Evolutionary conservation across 37 sponge, comb jelly and placozoan species (phyloP).

Genomic region (Dysidea cf. avara): DNA sequence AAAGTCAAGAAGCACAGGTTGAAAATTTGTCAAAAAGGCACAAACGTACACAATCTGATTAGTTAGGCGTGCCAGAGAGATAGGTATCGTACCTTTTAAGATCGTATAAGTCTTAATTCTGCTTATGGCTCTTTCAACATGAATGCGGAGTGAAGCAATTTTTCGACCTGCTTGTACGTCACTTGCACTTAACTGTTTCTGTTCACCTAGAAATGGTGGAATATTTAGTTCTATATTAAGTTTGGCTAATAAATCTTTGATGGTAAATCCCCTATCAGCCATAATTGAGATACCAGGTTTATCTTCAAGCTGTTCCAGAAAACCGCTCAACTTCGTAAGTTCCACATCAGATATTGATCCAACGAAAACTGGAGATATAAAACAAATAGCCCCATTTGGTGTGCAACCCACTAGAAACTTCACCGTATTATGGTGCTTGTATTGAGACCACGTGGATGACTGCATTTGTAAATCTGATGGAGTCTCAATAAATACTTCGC

Average conservation of each 20-base stretch:
- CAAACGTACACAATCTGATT: constrained; percentile 34
- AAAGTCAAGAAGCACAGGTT: constrained; percentile 5
- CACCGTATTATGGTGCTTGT: constrained; percentile 29
- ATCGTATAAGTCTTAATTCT: constrained; percentile 19
- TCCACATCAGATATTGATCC: constrained; percentile 31
- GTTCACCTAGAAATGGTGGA: constrained; percentile 15
- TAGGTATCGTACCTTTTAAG: constrained; percentile 20
- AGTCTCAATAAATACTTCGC: constrained; percentile 16
- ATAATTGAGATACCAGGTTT: constrained; percentile 28
- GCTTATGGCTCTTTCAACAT: constrained; percentile 15
- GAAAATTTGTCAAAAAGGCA: constrained; percentile 29
- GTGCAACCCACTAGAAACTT: constrained; percentile 22
- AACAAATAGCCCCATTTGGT: constrained; percentile 28
- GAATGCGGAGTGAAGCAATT: constrained; percentile 32
- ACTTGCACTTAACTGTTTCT: constrained; percentile 2
- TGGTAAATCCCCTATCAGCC: constrained; percentile 39
- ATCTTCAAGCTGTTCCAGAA: constrained; percentile 15
- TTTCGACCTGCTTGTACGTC: constrained; percentile 12
- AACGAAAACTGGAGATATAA: constrained; percentile 15
- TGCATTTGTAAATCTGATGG: constrained; percentile 28
- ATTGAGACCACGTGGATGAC: constrained; percentile 20
- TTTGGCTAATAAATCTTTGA: constrained; percentile 15
- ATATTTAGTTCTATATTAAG: constrained; percentile 19
- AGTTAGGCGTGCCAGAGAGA: constrained; percentile 17
- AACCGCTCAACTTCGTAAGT: background rate